Percentiles rank a stretch among this genome's conserved stretches.
Conservation (phyloP, 2,113 vertebrate species). For the Passerina amoena region DNA sequence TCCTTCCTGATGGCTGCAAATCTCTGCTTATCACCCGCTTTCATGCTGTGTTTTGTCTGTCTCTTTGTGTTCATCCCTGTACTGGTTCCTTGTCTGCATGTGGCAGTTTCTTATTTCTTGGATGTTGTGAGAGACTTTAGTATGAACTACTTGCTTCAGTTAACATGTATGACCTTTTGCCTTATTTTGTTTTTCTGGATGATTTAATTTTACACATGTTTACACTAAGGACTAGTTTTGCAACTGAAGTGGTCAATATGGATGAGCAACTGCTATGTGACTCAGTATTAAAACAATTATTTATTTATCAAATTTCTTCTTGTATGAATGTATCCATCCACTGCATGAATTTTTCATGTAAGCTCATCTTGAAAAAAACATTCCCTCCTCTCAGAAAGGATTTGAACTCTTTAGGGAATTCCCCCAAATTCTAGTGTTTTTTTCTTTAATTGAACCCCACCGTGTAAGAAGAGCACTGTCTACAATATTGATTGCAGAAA, state of each 20-base stretch:
- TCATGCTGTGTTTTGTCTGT: constrained; percentile 72
- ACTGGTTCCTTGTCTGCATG: constrained; percentile 19
- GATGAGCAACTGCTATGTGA: constrained; percentile 53
- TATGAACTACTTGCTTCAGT: constrained; percentile 22
- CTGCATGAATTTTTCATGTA: constrained; percentile 69
- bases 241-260: constrained; percentile 41
- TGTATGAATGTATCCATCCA: constrained; percentile 60
- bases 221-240: constrained; percentile 61
- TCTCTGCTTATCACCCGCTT: constrained; percentile 75
- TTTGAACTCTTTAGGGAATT: constrained; percentile 71
- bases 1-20: constrained; percentile 61
- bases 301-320: constrained; percentile 63
- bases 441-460: constrained; percentile 66
- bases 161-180: constrained; percentile 56
- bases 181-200: constrained; percentile 60
- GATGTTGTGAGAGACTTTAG: constrained; percentile 34
- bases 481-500: constrained; percentile 71
- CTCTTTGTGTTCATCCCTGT: constrained; percentile 60
- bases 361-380: constrained; percentile 67
- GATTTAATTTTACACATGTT: constrained; percentile 68
- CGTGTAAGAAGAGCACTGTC: constrained; percentile 58
- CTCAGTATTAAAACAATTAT: constrained; percentile 69
- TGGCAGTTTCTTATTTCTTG: constrained; percentile 9
- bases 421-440: constrained; percentile 69
- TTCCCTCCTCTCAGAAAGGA: constrained; percentile 63